A percentile compares a stretch with the other conserved stretches of the same genome.
Evolutionary conservation across 2,888 invertebrate species (phyloP).

Genomic region (Heteromurus nitidus): DNA sequence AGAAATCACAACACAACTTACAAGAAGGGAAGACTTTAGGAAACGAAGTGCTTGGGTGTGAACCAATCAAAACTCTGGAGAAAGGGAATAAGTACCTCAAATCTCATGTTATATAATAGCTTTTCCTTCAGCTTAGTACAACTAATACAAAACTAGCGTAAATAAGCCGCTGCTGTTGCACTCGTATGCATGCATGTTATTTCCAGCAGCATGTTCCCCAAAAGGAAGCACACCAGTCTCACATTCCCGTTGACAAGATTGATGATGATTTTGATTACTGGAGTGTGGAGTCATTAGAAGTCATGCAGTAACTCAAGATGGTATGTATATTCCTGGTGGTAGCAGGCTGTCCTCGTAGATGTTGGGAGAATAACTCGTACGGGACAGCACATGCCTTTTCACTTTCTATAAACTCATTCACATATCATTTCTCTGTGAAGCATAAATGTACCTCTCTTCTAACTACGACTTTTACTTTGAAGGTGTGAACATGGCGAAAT

Average conservation of each 20-base stretch:
- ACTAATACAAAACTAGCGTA: neutral
- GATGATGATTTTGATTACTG: slow-evolving; percentile 51
- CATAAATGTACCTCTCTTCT: no score
- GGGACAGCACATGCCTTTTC: slow-evolving; percentile 19
- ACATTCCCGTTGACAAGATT: slow-evolving; percentile 43
- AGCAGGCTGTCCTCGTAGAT: no score
- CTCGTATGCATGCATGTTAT: neutral
- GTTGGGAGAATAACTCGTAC: no score
- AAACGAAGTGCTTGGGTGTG: no score
- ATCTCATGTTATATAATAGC: slow-evolving; percentile 17
- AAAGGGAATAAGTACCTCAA: neutral
- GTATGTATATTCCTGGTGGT: no score
- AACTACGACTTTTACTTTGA: no score
- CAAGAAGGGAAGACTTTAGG: no score
- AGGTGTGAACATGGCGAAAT: no score
- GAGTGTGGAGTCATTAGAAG: slow-evolving; percentile 42
- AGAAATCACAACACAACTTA: no score
- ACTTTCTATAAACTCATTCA: no score
- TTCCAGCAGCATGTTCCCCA: slow-evolving; percentile 7
- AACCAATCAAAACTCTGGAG: neutral
- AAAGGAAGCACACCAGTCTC: slow-evolving; percentile 5
- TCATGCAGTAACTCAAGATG: slow-evolving; percentile 6
- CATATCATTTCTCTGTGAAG: slow-evolving; percentile 10
- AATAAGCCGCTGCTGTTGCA: neutral
- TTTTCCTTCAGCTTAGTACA: neutral